Percentiles rank a stretch among this genome's conserved stretches.
Conservation (phyloP, 2,113 vertebrate genomes). For the Erythrocercus mccallii region DNA sequence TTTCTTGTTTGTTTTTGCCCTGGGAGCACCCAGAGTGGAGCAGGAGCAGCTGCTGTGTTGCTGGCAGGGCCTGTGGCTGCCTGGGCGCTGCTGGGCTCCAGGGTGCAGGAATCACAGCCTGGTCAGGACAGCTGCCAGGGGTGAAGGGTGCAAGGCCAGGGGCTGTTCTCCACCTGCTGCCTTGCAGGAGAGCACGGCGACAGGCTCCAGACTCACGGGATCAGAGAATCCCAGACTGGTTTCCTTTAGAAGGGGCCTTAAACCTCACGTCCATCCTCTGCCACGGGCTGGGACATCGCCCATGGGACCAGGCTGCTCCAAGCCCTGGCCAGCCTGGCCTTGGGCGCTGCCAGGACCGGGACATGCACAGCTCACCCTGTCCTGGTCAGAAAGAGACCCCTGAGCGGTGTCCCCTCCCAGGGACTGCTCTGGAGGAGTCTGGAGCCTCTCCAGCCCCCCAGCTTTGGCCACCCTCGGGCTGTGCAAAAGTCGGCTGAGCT, state of each 20-base stretch:
- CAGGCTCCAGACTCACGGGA: rapidly evolving
- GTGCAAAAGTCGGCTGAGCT: slow-evolving; percentile 1
- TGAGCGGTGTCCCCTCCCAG: rapidly evolving
- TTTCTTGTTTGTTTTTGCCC: not conserved
- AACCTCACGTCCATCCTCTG: not conserved
- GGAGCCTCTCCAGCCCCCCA: not conserved
- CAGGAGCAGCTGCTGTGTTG: not conserved
- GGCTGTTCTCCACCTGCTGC: not conserved
- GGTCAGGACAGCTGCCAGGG: rapidly evolving
- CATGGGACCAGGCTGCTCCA: rapidly evolving
- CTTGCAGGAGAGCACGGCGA: rapidly evolving
- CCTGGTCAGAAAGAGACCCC: rapidly evolving
- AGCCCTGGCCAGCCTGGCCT: not conserved
- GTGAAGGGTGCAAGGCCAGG: not conserved
- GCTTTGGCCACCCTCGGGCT: not conserved
- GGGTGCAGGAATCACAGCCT: not conserved
- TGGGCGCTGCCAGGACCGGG: not conserved
- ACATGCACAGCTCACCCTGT: rapidly evolving
- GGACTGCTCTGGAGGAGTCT: too few relatives aligned
- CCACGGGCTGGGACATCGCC: not conserved
- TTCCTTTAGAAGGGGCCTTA: not conserved
- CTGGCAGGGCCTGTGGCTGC: not conserved
- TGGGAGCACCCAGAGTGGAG: rapidly evolving
- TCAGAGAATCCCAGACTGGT: not conserved
- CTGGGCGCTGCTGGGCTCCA: rapidly evolving